These are phyloP conservation scores for Agapornis roseicollis DNA, from an alignment of 2,113 vertebrate genomes.

Conservation along the genomic window DNA sequence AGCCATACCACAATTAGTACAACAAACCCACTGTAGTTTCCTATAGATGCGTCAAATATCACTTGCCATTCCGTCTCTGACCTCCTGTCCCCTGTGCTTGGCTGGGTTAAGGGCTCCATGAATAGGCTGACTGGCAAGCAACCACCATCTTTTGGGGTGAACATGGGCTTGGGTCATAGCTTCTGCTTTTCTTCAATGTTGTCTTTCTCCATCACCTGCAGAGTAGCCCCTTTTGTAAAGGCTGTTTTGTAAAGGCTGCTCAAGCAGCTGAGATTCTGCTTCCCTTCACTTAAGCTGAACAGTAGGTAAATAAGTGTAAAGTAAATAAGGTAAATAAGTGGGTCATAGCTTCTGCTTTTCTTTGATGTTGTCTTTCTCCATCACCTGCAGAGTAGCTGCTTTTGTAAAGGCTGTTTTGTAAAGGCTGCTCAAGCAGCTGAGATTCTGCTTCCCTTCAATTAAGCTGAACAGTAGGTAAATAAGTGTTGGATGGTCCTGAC, in stretches of 20 bases:
- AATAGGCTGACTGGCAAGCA: background rate
- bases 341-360: background rate
- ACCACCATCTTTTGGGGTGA: background rate
- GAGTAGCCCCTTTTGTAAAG: background rate
- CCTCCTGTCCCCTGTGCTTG: rapidly evolving
- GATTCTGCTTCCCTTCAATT: background rate
- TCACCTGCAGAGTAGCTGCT: background rate
- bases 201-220: background rate
- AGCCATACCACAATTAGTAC: background rate
- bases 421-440: background rate
- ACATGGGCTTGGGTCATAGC: rapidly evolving
- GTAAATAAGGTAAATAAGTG: background rate
- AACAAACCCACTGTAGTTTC: background rate
- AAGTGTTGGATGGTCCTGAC: background rate
- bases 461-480: background rate
- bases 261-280: background rate
- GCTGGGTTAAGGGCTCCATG: background rate
- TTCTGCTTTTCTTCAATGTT: background rate
- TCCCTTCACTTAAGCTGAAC: background rate
- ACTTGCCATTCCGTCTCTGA: background rate
- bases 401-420: background rate
- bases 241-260: background rate
- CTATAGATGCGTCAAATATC: rapidly evolving
- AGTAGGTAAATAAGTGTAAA: background rate
- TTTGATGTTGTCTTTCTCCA: background rate